phyloP scores from a whole-genome alignment of 2,113 vertebrate species.

The Peucedramus taeniatus region DNA sequence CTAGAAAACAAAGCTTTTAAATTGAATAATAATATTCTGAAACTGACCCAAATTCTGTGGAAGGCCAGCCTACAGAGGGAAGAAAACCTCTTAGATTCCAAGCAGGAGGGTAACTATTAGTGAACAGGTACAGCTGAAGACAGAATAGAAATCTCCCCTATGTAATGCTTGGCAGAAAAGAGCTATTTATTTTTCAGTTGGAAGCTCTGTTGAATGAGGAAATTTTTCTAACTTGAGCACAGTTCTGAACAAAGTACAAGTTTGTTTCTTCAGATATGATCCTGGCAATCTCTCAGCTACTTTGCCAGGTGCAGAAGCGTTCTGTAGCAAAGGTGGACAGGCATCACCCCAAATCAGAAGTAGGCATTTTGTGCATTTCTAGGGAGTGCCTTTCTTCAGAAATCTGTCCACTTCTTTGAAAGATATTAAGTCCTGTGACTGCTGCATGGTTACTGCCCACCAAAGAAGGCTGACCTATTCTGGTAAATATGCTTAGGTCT shows the following conservation, averaged over 20 bases:
- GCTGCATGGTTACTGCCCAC: background rate
- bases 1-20: background rate
- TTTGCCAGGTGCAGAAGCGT: background rate
- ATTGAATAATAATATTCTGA: background rate
- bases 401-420: background rate
- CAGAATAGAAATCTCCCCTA: background rate
- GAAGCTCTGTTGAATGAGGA: background rate
- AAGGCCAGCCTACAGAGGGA: background rate
- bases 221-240: background rate
- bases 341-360: background rate
- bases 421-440: background rate
- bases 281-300: background rate
- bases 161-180: background rate
- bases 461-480: background rate
- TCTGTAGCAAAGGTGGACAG: background rate
- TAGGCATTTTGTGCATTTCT: background rate
- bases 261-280: background rate
- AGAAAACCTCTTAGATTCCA: background rate
- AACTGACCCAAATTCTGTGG: background rate
- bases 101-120: background rate
- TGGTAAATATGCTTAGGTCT: background rate
- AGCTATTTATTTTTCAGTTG: background rate
- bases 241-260: background rate
- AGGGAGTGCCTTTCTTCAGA: background rate
- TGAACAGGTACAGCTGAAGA: background rate